phyloP scores from a whole-genome alignment of 2,888 invertebrate genomes.

The Epirrhoe tristata region DNA sequence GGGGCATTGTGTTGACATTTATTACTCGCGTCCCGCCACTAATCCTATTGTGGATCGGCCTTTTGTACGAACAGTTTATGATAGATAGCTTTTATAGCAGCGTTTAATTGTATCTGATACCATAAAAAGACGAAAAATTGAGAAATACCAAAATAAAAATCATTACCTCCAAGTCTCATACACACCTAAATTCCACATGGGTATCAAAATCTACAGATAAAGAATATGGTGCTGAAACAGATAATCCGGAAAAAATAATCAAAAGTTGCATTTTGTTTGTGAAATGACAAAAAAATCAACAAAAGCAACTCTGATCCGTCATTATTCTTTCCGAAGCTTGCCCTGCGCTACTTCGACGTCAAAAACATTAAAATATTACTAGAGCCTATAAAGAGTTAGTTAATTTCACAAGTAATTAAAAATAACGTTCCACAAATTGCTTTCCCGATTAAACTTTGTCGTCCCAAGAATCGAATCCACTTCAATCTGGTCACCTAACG shows the following conservation, averaged over 20 bases:
- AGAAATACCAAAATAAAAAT: background rate
- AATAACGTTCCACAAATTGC: slow-evolving; percentile 2
- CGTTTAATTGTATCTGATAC: background rate
- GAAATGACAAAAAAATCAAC: too few relatives aligned
- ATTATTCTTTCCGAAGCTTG: too few relatives aligned
- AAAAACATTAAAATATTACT: too few relatives aligned
- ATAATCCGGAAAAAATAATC: too few relatives aligned
- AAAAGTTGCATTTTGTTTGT: too few relatives aligned
- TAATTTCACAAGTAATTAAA: background rate
- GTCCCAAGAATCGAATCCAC: slow-evolving; percentile 30
- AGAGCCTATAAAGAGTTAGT: background rate
- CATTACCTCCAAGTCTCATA: too few relatives aligned
- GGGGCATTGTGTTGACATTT: slow-evolving; percentile 43
- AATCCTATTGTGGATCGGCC: slow-evolving; percentile 31
- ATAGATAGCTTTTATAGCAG: background rate
- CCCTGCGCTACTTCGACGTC: too few relatives aligned
- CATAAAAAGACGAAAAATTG: background rate
- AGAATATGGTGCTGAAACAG: too few relatives aligned
- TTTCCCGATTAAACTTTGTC: slow-evolving; percentile 13
- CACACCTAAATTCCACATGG: background rate
- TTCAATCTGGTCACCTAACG: slow-evolving; percentile 35
- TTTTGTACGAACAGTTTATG: slow-evolving; percentile 31
- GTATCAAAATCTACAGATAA: too few relatives aligned
- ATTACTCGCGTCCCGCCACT: slow-evolving; percentile 33
- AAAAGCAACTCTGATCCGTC: too few relatives aligned